Evolutionary conservation across 2,113 vertebrate species (phyloP), one percentile per base, ranked within the genome.

Genomic region (Climacteris rufus): DNA sequence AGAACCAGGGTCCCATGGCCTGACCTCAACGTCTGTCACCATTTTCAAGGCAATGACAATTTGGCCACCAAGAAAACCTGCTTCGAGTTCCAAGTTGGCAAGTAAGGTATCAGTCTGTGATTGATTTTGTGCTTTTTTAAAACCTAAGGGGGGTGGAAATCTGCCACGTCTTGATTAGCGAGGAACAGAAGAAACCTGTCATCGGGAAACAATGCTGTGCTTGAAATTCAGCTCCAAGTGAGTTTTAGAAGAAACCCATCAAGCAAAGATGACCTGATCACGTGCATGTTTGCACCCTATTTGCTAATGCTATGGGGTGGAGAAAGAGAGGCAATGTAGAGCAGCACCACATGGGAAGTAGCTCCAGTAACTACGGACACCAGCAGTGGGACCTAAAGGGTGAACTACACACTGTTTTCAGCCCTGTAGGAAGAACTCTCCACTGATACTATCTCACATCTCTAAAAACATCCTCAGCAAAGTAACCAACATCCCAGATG

Each of bases 31-130:
- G 47, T 97, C 98, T 98, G 97, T 97, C 97, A 97, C 97, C 97
- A 75, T 97, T 97, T 95, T 89, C 94, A 94, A 97, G 96, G 97
- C 90, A 5, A 96, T 93, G 97, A 96, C 4, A 16, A 97, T 79
- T 96, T 95, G 97, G 97, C 96, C 97, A 97, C 96, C 96, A 96
- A 93, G 96, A 97, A 97, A 97, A 96, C 90, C 90, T 96, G 97
- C 97, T 97, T 94, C 16, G 2, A 96, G 97, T 96, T 97, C 96
- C 97, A 97, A 96, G 70, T 97, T 98, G 97, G 97, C 98, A 98
- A 96, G 89, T 89, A 71, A 97, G 96, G 94, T 91, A 97, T 86
- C 92, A 95, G 97, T 91, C 93, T 97, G 96, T 4, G 7, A 96
- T 87, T 87, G 77, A 95, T 97, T 97, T 96, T 80, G 97, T 97